Conservation (phyloP, 2,113 vertebrate genomes). For the Greenwoodochromis staneri region DNA sequence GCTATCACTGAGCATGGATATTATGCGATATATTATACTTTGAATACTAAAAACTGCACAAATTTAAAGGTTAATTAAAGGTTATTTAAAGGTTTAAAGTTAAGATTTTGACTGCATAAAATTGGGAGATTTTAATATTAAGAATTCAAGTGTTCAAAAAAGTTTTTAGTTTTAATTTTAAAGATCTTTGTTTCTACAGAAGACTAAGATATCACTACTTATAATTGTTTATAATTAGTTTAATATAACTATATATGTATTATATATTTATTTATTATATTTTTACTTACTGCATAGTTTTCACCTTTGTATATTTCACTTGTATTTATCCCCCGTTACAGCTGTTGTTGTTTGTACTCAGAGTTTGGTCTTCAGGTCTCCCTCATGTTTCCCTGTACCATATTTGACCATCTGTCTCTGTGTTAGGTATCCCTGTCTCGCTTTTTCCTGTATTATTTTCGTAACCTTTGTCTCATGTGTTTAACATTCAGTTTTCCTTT, state of each 20-base stretch:
- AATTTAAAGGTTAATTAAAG: background rate
- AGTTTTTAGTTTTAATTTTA: background rate
- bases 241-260: background rate
- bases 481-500: background rate
- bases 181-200: background rate
- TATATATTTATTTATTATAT: background rate
- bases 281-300: background rate
- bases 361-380: background rate
- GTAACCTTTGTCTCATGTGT: background rate
- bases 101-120: background rate
- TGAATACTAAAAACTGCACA: background rate
- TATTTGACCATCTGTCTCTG: background rate
- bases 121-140: background rate
- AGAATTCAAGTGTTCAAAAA: background rate
- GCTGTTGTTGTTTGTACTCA: background rate
- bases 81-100: background rate
- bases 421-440: background rate
- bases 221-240: background rate
- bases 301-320: background rate
- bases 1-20: rapidly evolving
- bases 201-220: background rate
- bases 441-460: background rate
- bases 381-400: background rate
- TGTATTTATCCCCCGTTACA: background rate
- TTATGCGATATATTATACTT: background rate